phyloP scores from a whole-genome alignment of 2,888 invertebrate species.

The Adelognathus sp. region DNA sequence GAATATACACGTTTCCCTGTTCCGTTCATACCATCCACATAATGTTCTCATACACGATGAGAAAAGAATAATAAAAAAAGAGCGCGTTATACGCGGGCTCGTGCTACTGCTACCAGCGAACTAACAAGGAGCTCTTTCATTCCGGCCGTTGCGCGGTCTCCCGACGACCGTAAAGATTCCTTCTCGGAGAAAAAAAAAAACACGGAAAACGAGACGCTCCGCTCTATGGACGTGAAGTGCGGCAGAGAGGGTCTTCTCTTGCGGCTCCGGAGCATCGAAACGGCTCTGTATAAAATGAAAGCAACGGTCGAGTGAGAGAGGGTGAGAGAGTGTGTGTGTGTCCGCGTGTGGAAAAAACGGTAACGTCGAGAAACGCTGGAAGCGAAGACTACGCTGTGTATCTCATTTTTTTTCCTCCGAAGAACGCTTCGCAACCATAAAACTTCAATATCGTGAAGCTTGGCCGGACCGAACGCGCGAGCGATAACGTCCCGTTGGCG shows the following conservation, averaged over 20 bases:
- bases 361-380: slow-evolving; percentile 13
- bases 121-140: slow-evolving; percentile 77
- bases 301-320: slow-evolving; percentile 27
- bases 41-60: slow-evolving; percentile 18
- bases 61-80: slow-evolving; percentile 38
- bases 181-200: slow-evolving; percentile 45
- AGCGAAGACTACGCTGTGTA: slow-evolving; percentile 15
- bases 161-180: slow-evolving; percentile 70
- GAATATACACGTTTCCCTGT: slow-evolving; percentile 6
- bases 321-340: neutral
- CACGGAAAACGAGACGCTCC: slow-evolving; percentile 56
- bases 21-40: slow-evolving; percentile 11
- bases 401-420: slow-evolving; percentile 47
- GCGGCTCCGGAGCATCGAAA: slow-evolving; percentile 20
- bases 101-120: slow-evolving; percentile 46
- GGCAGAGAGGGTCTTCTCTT: slow-evolving; percentile 25
- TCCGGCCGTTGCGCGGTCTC: slow-evolving; percentile 67
- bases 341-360: slow-evolving; percentile 8
- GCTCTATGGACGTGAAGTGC: slow-evolving; percentile 19
- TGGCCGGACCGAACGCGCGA: slow-evolving; percentile 27
- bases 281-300: slow-evolving; percentile 41
- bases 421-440: slow-evolving; percentile 68
- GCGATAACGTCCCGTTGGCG: slow-evolving; percentile 55
- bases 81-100: slow-evolving; percentile 41
- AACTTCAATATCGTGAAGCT: slow-evolving; percentile 69